Base-by-base conservation (phyloP, 2,113 vertebrate species). In the Phalacrocorax brasilianus region DNA sequence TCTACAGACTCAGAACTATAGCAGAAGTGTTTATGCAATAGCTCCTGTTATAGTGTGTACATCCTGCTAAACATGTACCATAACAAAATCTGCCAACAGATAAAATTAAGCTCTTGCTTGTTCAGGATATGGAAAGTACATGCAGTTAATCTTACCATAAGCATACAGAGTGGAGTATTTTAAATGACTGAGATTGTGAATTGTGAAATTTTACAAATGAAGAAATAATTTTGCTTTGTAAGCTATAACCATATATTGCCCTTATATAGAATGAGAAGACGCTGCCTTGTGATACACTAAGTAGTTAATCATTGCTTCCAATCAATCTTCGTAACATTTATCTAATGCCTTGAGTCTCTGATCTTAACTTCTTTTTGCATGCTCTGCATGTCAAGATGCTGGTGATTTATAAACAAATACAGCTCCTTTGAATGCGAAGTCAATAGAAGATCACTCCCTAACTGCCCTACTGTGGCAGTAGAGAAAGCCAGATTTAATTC, bases 291-390 rank as follows among this genome's bases (percentile, higher is more conserved):
- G 38, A 40, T 80, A 55, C 26, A 26, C 42, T 47, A 27, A 65
- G 66, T 84, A 55, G 55, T 86, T 94, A 88, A 94, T 84, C 42
- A 67, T 26, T 83, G 35, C 20, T 80, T 94, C 38, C 22, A 80
- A 94, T 94, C 15, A 17, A 59, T 93, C 85, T 90, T 93, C 65
- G 59, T 80, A 79, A 76, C 71, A 59, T 91, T 90, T 83, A 38
- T 91, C 7, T 90, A 72, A 71, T n/a, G 35, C 33, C 30, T 88
- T 56, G 52, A 56, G 55, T 83, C 38, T 71, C 59, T 74, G 53
- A 66, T 88, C 44, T 65, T 63, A 50, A 47, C n/a, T 85, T 58
- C n/a, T 14, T 63, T 91, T 78, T 83, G 45, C 47, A 52, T 79
- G 53, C 45, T 91, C 63, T 90, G 59, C 82, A 67, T 84, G 44